Conservation (phyloP, 2,797 vertebrate genomes). For the Triplophysa yarkandensis region DNA sequence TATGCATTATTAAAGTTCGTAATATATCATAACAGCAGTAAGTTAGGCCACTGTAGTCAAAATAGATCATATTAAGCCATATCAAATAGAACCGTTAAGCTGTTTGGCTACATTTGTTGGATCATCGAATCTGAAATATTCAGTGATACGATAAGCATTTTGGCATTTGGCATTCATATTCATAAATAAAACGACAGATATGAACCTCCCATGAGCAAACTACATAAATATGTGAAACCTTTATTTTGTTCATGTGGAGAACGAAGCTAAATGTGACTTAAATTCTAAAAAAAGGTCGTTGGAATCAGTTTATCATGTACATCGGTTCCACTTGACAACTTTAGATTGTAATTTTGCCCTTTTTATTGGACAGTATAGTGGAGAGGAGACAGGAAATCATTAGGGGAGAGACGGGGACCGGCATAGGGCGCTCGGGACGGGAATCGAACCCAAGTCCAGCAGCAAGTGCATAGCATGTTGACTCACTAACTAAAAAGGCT, state of each 20-base stretch:
- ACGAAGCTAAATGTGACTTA: slow-evolving; percentile 18
- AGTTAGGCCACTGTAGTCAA: slow-evolving; percentile 54
- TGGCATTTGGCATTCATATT: slow-evolving; percentile 49
- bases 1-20: slow-evolving; percentile 55
- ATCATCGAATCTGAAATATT: slow-evolving; percentile 52
- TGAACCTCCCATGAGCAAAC: slow-evolving; percentile 13
- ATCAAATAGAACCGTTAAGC: slow-evolving; percentile 54
- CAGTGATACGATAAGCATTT: slow-evolving; percentile 49
- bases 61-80: slow-evolving; percentile 49
- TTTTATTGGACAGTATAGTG: no score
- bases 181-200: slow-evolving; percentile 34
- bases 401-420: no score
- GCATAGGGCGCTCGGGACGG: no score
- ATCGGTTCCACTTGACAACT: no score
- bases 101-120: slow-evolving; percentile 59
- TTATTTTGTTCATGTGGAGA: slow-evolving; percentile 13
- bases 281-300: no score
- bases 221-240: slow-evolving; percentile 1
- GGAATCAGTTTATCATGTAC: no score
- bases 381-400: no score
- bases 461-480: no score
- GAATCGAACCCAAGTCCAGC: no score
- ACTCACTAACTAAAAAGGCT: no score
- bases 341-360: no score
- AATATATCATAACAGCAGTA: slow-evolving; percentile 47